Evolutionary conservation across 1,140 invertebrate species (phyloP).

Genomic region (Hermatobates lingyangjiaoensis): DNA sequence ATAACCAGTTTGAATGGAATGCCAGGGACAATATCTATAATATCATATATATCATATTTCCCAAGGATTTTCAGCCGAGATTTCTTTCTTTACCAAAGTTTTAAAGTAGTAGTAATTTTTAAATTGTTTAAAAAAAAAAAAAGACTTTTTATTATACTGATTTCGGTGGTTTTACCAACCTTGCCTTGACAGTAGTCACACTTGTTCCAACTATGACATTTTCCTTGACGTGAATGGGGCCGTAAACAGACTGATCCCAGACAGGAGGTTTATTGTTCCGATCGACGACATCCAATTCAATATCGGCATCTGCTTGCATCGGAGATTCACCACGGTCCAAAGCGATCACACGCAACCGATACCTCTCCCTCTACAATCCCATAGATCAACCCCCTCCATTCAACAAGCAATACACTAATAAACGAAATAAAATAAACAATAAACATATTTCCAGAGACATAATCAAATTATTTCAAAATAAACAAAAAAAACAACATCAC

Average conservation of each 20-base stretch:
- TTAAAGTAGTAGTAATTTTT: too few species aligned
- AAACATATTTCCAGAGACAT: too few species aligned
- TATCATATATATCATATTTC: too few species aligned
- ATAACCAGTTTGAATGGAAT: too few species aligned
- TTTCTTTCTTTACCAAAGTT: not conserved
- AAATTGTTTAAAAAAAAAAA: not conserved
- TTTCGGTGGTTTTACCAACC: slow-evolving; percentile 45
- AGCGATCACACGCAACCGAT: slow-evolving; percentile 80
- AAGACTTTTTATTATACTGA: not conserved
- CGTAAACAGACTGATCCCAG: slow-evolving; percentile 83
- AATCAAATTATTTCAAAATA: too few species aligned
- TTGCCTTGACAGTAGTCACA: slow-evolving; percentile 90
- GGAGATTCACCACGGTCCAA: slow-evolving; percentile 74
- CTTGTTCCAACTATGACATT: slow-evolving; percentile 93
- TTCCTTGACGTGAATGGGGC: slow-evolving; percentile 89
- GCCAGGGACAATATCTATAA: too few species aligned
- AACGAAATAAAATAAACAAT: too few species aligned
- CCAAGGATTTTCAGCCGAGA: not conserved
- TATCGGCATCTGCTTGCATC: slow-evolving; percentile 80
- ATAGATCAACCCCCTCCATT: not conserved
- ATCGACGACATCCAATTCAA: slow-evolving; percentile 92
- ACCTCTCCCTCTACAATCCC: slow-evolving; percentile 66
- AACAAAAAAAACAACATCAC: too few species aligned
- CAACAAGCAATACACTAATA: not conserved
- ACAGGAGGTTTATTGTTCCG: slow-evolving; percentile 93